phyloP scores from a whole-genome alignment of 2,113 vertebrate genomes.

The Seriola rivoliana region DNA sequence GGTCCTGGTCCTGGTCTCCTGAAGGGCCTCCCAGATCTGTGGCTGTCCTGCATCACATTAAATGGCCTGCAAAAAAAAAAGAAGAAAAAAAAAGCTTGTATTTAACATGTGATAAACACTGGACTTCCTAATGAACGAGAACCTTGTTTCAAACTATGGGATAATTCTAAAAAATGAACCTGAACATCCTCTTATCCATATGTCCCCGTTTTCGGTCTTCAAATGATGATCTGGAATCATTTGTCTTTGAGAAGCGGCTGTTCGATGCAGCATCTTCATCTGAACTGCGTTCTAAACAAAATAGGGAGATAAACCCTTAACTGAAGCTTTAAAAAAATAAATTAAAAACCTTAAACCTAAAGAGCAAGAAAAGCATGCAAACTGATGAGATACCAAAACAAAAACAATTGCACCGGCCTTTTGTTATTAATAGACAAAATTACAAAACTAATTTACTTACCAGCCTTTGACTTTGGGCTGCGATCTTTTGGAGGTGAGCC shows the following conservation, averaged over 20 bases:
- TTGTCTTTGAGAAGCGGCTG: conserved; percentile 65
- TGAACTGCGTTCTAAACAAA: conserved; percentile 56
- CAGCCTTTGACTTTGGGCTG: conserved; percentile 66
- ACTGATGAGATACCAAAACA: not conserved
- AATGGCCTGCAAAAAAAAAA: conserved; percentile 58
- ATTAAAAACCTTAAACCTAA: not conserved
- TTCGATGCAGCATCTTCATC: conserved; percentile 49
- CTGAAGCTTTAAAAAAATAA: not conserved
- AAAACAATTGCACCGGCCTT: not conserved
- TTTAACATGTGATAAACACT: not conserved
- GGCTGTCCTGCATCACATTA: conserved; percentile 59
- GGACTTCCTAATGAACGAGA: not conserved
- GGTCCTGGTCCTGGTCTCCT: conserved; percentile 65
- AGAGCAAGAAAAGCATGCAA: not conserved
- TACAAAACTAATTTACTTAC: conserved; percentile 16
- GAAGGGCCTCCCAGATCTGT: conserved; percentile 65
- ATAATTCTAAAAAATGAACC: conserved; percentile 34
- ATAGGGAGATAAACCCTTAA: not conserved
- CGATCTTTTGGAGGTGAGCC: conserved; percentile 61
- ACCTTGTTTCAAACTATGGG: not conserved
- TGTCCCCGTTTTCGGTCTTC: conserved; percentile 68
- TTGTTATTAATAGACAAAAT: not conserved
- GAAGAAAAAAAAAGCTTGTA: no score
- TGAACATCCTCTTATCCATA: conserved; percentile 57
- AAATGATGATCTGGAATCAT: conserved; percentile 52